Evolutionary conservation across 2,113 vertebrate genomes (phyloP).

Genomic region (Plotosus lineatus): DNA sequence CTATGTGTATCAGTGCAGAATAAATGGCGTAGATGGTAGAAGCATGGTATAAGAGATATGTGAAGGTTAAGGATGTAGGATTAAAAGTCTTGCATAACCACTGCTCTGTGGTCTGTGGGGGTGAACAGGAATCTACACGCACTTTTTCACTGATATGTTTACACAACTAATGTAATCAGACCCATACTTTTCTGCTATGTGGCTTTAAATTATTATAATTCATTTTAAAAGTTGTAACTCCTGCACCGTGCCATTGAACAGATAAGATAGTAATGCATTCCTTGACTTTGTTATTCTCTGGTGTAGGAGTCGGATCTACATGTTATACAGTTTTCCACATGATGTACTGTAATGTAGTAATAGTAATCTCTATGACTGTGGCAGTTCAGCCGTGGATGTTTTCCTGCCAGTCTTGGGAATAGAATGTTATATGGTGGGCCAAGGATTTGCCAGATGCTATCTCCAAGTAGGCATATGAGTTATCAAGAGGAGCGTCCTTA

Average conservation of each 20-base stretch:
- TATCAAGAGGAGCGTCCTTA: background rate
- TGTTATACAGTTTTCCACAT: background rate
- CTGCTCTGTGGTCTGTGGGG: constrained; percentile 49
- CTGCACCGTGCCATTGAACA: background rate
- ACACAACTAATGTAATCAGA: background rate
- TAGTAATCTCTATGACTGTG: too few relatives aligned
- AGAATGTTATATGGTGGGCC: background rate
- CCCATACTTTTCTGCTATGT: background rate
- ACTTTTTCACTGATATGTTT: background rate
- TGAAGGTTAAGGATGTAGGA: constrained; percentile 53
- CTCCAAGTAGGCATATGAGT: background rate
- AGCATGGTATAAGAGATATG: constrained; percentile 31
- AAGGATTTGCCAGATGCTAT: background rate
- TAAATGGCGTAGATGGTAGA: background rate
- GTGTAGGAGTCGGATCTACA: background rate
- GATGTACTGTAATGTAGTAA: too few relatives aligned
- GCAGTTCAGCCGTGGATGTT: too few relatives aligned
- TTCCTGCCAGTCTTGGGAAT: too few relatives aligned
- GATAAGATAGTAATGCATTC: constrained; percentile 1
- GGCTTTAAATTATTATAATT: constrained; percentile 2
- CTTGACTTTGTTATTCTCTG: background rate
- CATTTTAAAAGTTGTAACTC: constrained; percentile 7
- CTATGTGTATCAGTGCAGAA: too few relatives aligned
- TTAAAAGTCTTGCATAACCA: constrained; percentile 61
- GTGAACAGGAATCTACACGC: constrained; percentile 28